A percentile compares a stretch with the other conserved stretches of the same genome.
Evolutionary conservation across 2,797 vertebrate species (phyloP).

Genomic region (Oreonectes daqikongensis): DNA sequence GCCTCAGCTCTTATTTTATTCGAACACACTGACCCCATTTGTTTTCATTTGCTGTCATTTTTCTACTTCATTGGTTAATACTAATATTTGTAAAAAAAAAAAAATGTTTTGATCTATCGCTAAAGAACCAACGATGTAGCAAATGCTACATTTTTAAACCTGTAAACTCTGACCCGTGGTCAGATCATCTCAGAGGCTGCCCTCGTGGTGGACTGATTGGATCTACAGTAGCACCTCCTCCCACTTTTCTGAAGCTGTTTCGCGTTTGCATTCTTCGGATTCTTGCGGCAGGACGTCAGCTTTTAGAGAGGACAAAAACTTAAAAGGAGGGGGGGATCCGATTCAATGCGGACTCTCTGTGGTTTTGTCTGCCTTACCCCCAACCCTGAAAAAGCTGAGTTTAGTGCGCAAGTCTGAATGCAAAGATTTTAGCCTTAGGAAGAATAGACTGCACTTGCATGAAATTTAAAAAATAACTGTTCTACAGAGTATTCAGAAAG

Average conservation of each 20-base stretch:
- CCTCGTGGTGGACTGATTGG: slow-evolving; percentile 18
- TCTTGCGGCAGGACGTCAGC: slow-evolving; percentile 61
- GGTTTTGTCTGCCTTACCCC: slow-evolving; percentile 24
- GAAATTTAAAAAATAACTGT: slow-evolving; percentile 2
- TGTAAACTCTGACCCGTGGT: slow-evolving; percentile 7
- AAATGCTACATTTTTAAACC: slow-evolving; percentile 27
- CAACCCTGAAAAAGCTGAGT: not conserved
- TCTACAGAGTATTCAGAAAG: not conserved
- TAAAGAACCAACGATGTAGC: not conserved
- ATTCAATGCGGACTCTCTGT: slow-evolving; percentile 11
- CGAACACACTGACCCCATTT: not conserved
- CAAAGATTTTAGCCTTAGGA: not conserved
- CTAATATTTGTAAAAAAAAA: not conserved
- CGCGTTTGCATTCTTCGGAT: slow-evolving; percentile 56
- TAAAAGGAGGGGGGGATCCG: not conserved
- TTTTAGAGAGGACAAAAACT: slow-evolving; percentile 45
- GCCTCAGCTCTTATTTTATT: not conserved
- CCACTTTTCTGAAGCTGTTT: slow-evolving; percentile 16
- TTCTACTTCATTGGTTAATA: not conserved
- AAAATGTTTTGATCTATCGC: not conserved
- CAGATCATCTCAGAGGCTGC: not conserved
- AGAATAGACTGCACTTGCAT: not conserved
- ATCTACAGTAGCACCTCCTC: slow-evolving; percentile 16
- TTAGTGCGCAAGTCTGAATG: not conserved
- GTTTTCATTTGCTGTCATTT: not conserved